phyloP scores from a whole-genome alignment of 2,797 vertebrate genomes.

The Chelonia mydas region DNA sequence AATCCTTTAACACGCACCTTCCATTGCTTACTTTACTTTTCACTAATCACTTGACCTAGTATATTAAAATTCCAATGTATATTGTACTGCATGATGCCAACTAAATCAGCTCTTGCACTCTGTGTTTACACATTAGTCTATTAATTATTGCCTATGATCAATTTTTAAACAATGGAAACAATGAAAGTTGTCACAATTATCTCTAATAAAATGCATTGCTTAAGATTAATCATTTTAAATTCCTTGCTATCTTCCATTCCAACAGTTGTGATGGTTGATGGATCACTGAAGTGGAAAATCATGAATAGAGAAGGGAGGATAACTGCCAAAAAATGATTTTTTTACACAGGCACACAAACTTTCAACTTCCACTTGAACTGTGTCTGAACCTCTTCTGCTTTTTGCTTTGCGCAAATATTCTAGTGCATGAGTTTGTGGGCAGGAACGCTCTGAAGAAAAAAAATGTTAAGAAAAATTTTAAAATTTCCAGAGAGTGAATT shows the following conservation, averaged over 20 bases:
- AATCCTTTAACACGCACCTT: neutral
- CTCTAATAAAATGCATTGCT: neutral
- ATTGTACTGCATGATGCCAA: neutral
- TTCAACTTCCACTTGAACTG: neutral
- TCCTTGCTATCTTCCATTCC: neutral
- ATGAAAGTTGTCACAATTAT: neutral
- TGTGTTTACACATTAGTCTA: neutral
- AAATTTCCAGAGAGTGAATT: neutral
- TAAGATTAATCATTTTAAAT: neutral
- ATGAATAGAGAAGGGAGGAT: neutral
- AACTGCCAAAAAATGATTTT: neutral
- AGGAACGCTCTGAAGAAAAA: neutral
- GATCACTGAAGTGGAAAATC: neutral
- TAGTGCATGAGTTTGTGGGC: neutral
- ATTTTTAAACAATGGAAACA: neutral
- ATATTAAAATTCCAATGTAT: neutral
- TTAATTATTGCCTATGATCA: neutral
- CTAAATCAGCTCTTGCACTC: neutral
- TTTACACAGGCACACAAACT: neutral
- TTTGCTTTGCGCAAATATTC: constrained; percentile 27
- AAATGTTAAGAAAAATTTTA: neutral
- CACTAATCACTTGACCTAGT: neutral
- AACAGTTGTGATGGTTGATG: neutral
- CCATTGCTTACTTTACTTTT: neutral
- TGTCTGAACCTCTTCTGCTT: constrained; percentile 11